Percentiles rank a stretch among this genome's conserved stretches.
Conservation (phyloP, 2,888 invertebrate genomes). For the Drosophila trichaetosa region DNA sequence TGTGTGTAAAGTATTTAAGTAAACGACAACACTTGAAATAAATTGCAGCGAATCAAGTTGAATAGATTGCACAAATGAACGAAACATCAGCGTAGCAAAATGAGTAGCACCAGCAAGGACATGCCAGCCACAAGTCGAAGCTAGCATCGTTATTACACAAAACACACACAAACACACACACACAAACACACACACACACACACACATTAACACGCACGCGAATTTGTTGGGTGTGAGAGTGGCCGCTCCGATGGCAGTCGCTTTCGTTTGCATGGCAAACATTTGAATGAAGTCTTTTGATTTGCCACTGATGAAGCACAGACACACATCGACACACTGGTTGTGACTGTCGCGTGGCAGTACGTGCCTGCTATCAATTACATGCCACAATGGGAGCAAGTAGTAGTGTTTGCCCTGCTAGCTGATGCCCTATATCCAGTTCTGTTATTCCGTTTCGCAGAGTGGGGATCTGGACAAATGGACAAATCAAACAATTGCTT, state of each 20-base stretch:
- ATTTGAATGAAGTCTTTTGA: conserved; percentile 49
- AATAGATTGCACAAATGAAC: conserved; percentile 77
- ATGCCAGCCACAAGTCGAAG: conserved; percentile 36
- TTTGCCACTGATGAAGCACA: conserved; percentile 50
- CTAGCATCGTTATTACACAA: conserved; percentile 40
- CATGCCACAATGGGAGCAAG: conserved; percentile 39
- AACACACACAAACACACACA: conserved; percentile 12
- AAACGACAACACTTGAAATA: conserved; percentile 80
- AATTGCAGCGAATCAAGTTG: conserved; percentile 82
- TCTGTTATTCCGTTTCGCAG: not conserved
- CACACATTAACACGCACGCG: not conserved
- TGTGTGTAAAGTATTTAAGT: conserved; percentile 71
- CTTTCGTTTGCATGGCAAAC: conserved; percentile 41
- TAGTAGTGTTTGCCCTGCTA: not conserved
- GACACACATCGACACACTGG: conserved; percentile 18
- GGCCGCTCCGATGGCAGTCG: conserved; percentile 12
- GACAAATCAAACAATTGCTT: not conserved
- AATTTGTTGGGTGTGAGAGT: conserved; percentile 10
- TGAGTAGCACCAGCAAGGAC: conserved; percentile 41
- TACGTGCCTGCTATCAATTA: conserved; percentile 54
- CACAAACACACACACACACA: conserved; percentile 14
- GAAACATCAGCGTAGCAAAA: conserved; percentile 61
- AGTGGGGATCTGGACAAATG: not conserved
- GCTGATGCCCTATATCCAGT: conserved; percentile 11
- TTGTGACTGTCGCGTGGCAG: conserved; percentile 29